Base-by-base conservation (phyloP, 2,797 vertebrate species). In the Pseudomugil tenellus region DNA sequence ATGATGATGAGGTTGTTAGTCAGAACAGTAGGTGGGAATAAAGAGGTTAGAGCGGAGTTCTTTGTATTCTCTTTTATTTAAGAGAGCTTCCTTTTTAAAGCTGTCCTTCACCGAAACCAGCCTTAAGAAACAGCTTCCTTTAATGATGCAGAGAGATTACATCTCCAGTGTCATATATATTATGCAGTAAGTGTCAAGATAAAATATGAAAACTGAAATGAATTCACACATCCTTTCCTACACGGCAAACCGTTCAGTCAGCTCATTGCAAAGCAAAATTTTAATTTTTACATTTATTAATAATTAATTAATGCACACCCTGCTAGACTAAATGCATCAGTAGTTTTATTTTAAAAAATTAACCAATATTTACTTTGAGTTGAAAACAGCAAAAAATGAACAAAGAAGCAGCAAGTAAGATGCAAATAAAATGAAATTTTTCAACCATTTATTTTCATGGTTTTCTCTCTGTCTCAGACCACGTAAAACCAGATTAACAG, bases 71-170 rank as follows among this genome's bases (percentile, higher is more conserved):
- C 34, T 55, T 79, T 61, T 77, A 67, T 26, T 43, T 51, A 34
- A 66, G 78, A 67, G 46, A 70, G 41, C 37, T 57, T 43, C 13
- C 21, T 55, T 39, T 78, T 64, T 64, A 26, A 0, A 75, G 83
- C 63, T 14, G 2, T 7, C 62, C 55, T 34, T 59, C 25, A 21
- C 48, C 63, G 43, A 70, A 75, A n/a, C 21, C 61, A 32, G 31
- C 35, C 59, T 69, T 39, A 54, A 75, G 72, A 52, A 58, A 14
- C 3, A 63, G 14, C 49, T 57, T 10, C 35, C 61, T 67, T 69
- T 74, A 79, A 79, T 70, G 58, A 78, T 49, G 54, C 46, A 60
- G 51, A 72, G 54, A 76, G 60, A 64, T 63, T 19, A 72, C 79
- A 70, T 57, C 28, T 34, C 25, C n/a, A 4, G 65, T 56, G 70